Evolutionary conservation across 2,888 invertebrate species (phyloP).

Genomic region (Tetranychus truncatus): DNA sequence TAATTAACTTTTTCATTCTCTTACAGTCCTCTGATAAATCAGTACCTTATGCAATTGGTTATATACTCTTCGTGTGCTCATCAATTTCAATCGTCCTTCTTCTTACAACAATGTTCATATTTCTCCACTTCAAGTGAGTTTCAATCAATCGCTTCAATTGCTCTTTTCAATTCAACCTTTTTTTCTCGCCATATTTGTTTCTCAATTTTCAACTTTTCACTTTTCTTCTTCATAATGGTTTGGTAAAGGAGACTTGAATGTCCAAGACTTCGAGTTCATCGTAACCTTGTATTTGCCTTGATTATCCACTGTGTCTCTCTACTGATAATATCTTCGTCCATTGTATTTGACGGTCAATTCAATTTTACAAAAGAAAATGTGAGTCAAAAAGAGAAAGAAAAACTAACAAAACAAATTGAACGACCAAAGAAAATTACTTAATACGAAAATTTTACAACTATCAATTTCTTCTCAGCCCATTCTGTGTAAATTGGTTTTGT

Average conservation of each 20-base stretch:
- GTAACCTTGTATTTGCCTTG: slow-evolving; percentile 34
- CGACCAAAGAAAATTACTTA: background rate
- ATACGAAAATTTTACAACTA: background rate
- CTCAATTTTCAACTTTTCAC: too few relatives aligned
- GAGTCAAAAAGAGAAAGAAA: background rate
- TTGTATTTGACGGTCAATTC: slow-evolving; percentile 29
- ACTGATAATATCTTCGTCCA: slow-evolving; percentile 35
- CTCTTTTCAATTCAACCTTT: background rate
- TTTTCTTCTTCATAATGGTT: background rate
- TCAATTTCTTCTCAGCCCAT: slow-evolving; percentile 33
- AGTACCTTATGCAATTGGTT: slow-evolving; percentile 28
- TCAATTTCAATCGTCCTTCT: slow-evolving; percentile 33
- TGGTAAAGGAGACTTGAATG: slow-evolving; percentile 33
- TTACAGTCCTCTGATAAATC: background rate
- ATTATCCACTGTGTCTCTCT: slow-evolving; percentile 34
- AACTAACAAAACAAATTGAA: background rate
- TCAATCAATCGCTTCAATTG: background rate
- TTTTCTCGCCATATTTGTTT: background rate
- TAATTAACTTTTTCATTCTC: background rate
- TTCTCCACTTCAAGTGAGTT: slow-evolving; percentile 36
- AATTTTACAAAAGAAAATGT: background rate
- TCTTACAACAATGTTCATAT: slow-evolving; percentile 34
- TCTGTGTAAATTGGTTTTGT: slow-evolving; percentile 39
- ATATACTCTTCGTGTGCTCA: slow-evolving; percentile 35
- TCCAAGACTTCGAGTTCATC: slow-evolving; percentile 34